Base-by-base conservation (phyloP, 2,113 vertebrate species). In the Phalacrocorax brasilianus region DNA sequence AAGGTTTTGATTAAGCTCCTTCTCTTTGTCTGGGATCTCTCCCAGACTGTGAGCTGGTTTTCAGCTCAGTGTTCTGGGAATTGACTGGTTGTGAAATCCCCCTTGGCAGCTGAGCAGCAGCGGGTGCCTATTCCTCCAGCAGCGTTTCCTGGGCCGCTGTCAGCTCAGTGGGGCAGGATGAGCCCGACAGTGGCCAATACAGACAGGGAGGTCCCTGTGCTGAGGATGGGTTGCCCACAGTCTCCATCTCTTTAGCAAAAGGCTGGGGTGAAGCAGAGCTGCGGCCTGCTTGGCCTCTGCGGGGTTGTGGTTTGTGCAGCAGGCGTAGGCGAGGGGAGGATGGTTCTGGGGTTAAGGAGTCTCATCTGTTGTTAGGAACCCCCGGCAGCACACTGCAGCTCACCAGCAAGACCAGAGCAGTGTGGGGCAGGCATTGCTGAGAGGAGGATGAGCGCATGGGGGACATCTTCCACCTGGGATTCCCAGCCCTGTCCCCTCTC, bases 1-100 rank as follows among this genome's bases (percentile, higher is more conserved):
- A 96, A 93, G 94, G 66, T 93, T 93, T 80, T 80, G 71, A 86
- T 89, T 94, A 95, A 93, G 77, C 42, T 40, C 42, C 77, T 91
- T 88, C 88, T 85, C 81, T 85, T 47, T 7, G 2, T 84, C 79
- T 9, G 5, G 74, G 67, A 56, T 75, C 83, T 58, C 35, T 97
- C 95, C 94, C 63, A 55, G 91, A 28, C 91, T 93, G 67, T 28
- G 24, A 28, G 63, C 71, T 84, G 84, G 32, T 14, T 18, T 88
- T 93, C 58, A 85, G 68, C 68, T 76, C 30, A 2, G 63, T 1
- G 15, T 86, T 72, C 66, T 90, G 84, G 94, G 96, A 96, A 89
- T 20, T 28, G 72, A 50, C 67, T 56, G 80, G 61, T 92, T 72
- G 58, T 47, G 67, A 78, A 91, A 74, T 88, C 62, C 84, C 92